phyloP scores from a whole-genome alignment of 2,113 vertebrate species.

The Cebus imitator region DNA sequence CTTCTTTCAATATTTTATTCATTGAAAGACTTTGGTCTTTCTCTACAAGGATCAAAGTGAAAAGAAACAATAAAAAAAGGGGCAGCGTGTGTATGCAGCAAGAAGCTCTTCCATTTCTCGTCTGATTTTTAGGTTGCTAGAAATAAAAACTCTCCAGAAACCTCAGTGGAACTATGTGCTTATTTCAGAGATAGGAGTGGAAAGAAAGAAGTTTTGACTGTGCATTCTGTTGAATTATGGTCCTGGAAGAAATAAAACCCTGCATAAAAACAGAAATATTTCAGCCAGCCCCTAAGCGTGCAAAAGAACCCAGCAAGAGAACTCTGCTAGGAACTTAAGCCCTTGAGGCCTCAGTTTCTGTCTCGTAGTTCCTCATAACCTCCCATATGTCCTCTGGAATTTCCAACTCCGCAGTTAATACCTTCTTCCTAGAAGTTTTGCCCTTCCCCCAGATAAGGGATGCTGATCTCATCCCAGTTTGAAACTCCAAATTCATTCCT shows the following conservation, averaged over 20 bases:
- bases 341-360: background rate
- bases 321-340: background rate
- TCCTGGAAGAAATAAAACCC: background rate
- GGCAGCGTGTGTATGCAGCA: background rate
- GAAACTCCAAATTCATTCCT: slow-evolving; percentile 8
- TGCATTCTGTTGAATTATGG: background rate
- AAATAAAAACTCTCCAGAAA: background rate
- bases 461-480: background rate
- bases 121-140: background rate
- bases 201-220: background rate
- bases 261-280: background rate
- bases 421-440: background rate
- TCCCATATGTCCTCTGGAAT: background rate
- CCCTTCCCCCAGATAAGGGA: background rate
- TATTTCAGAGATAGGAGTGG: background rate
- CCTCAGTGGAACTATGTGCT: background rate
- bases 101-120: background rate
- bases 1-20: background rate
- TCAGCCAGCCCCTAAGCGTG: background rate
- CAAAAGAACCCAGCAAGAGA: background rate
- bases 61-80: background rate
- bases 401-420: background rate
- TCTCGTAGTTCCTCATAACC: background rate
- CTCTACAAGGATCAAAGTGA: background rate
- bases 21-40: background rate